Conservation (phyloP, 2,797 vertebrate genomes). For the Falco columbarius region DNA sequence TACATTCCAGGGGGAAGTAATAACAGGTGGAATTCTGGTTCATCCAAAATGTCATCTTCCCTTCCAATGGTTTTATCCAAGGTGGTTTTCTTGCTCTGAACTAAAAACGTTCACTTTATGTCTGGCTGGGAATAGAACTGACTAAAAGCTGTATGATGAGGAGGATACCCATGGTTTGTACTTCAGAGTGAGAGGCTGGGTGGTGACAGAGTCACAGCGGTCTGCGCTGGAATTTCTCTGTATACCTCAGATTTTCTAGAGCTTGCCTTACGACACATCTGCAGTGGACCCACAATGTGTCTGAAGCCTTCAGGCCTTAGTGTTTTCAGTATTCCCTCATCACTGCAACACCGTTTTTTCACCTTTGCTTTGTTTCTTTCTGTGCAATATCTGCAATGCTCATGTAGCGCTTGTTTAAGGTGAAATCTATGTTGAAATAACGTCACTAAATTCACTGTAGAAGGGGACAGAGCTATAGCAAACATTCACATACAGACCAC, state of each 20-base stretch:
- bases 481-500: background rate
- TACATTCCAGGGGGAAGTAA: background rate
- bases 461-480: background rate
- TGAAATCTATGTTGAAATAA: background rate
- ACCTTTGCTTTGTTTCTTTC: background rate
- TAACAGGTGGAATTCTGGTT: background rate
- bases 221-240: background rate
- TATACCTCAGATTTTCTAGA: background rate
- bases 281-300: background rate
- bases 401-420: background rate
- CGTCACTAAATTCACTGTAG: background rate
- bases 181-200: background rate
- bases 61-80: background rate
- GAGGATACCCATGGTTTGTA: background rate
- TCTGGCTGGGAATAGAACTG: background rate
- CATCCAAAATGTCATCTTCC: background rate
- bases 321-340: background rate
- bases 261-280: background rate
- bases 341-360: background rate
- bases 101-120: background rate
- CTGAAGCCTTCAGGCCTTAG: background rate
- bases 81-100: background rate
- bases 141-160: background rate
- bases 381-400: background rate
- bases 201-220: background rate